Evolutionary conservation across 2,888 invertebrate species (phyloP).

Genomic region (Nowickia ferox): DNA sequence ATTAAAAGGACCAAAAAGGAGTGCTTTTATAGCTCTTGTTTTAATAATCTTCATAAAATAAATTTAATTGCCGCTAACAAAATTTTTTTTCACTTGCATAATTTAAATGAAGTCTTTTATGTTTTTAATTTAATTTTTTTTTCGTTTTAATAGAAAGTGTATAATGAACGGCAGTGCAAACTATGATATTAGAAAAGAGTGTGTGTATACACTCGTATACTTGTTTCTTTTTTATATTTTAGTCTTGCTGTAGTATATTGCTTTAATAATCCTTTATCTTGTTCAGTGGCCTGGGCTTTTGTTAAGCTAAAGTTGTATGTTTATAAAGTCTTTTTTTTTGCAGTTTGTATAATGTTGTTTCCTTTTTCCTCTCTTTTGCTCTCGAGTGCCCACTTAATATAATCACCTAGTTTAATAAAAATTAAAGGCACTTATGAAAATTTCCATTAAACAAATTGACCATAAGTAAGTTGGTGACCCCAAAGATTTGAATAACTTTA

Average conservation of each 20-base stretch:
- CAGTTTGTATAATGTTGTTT: not conserved
- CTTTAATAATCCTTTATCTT: slow-evolving; percentile 40
- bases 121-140: not conserved
- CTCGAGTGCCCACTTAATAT: slow-evolving; percentile 50
- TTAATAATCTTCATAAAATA: slow-evolving; percentile 13
- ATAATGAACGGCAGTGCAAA: not conserved
- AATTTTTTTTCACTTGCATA: slow-evolving; percentile 11
- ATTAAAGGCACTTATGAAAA: slow-evolving; percentile 33
- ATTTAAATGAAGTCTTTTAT: slow-evolving; percentile 18
- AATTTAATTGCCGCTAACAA: slow-evolving; percentile 39
- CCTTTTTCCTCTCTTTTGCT: not conserved
- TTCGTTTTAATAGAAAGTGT: not conserved
- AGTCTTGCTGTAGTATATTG: not conserved
- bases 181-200: not conserved
- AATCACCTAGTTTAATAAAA: slow-evolving; percentile 41
- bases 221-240: not conserved
- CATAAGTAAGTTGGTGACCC: slow-evolving; percentile 45
- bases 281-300: slow-evolving; percentile 11
- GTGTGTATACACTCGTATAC: not conserved
- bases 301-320: not conserved
- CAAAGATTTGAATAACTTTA: slow-evolving; percentile 34
- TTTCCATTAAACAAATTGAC: slow-evolving; percentile 57
- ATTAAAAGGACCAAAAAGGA: not conserved
- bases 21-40: not conserved
- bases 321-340: not conserved